Conservation (phyloP, 2,113 vertebrate genomes). For the Gallinago paraguaiae region DNA sequence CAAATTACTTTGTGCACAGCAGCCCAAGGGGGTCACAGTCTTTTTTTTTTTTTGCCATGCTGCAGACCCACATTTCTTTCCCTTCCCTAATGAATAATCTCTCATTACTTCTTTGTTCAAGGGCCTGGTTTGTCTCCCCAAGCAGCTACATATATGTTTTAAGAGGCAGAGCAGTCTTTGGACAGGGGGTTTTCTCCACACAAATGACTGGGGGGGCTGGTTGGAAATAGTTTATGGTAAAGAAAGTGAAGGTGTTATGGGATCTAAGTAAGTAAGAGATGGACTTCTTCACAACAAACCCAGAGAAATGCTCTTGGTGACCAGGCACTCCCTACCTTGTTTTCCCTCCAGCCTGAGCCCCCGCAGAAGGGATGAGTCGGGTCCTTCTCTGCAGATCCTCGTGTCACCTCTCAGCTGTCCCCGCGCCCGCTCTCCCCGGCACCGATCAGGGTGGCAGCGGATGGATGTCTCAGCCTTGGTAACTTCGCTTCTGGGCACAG, state of each 20-base stretch:
- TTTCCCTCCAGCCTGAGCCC: neutral
- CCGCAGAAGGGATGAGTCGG: neutral
- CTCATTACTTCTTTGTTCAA: neutral
- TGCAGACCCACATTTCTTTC: neutral
- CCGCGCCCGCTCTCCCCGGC: neutral
- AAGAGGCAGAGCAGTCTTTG: neutral
- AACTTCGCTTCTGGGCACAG: neutral
- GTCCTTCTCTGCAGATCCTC: neutral
- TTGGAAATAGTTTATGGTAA: neutral
- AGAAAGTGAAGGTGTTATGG: neutral
- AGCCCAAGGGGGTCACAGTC: neutral
- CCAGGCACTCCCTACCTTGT: neutral
- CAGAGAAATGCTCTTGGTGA: neutral
- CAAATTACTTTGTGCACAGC: neutral
- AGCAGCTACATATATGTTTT: neutral
- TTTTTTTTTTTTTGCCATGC: neutral
- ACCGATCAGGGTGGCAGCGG: neutral
- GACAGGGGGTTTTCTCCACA: neutral
- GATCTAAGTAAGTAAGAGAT: neutral
- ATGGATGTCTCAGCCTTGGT: neutral
- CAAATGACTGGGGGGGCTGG: neutral
- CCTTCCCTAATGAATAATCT: neutral
- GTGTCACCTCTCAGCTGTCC: neutral
- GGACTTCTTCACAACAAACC: neutral
- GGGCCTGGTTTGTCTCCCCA: neutral